Base-by-base conservation (phyloP, 2,113 vertebrate species). In the Hystrix cristata region DNA sequence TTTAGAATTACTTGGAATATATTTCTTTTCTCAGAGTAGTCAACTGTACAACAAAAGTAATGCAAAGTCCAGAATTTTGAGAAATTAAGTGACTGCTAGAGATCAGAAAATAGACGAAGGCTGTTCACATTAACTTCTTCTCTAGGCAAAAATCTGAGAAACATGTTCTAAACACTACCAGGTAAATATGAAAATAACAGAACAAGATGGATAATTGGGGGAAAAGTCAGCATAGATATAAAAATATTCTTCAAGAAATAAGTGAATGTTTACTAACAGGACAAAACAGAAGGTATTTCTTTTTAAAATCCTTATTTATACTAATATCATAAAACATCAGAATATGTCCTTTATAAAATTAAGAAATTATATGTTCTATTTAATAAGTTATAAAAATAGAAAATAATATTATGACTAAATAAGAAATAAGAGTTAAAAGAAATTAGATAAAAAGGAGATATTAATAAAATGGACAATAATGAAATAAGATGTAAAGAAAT, bases 331-430 rank as follows among this genome's bases (percentile, higher is more conserved):
- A 64, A 74, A 85, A 51, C 0, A 10, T 86, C 51, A 83, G 31
- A 14, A 31, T 51, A 25, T 51, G n/a, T 82, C 34, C 46, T 93
- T 65, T 14, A 18, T 31, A 87, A 92, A 83, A 65, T 59, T 71
- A 72, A 94, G 18, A 78, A 79, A 31, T 3, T 48, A 43, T 71
- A 14, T 13, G 9, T 69, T 90, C 31, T 57, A 55, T 72, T 46
- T 87, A 64, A 60, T 92, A 86, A 78, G 1, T 25, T 80, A 60
- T 10, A 57, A 64, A 79, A 74, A 23, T 55, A 64, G 1, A 87
- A 96, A 91, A 59, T 72, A 83, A 55, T 27, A 72, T 48, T 64
- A 31, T 3, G 88, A 51, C 79, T 74, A 90, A 93, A 95, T 91
- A 14, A 81, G 91, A 60, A 93, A 46, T 31, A 86, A 86, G 67